A percentile compares a stretch with the other conserved stretches of the same genome.
Evolutionary conservation across 2,888 invertebrate genomes (phyloP).

Genomic region (Deroplatys truncata): DNA sequence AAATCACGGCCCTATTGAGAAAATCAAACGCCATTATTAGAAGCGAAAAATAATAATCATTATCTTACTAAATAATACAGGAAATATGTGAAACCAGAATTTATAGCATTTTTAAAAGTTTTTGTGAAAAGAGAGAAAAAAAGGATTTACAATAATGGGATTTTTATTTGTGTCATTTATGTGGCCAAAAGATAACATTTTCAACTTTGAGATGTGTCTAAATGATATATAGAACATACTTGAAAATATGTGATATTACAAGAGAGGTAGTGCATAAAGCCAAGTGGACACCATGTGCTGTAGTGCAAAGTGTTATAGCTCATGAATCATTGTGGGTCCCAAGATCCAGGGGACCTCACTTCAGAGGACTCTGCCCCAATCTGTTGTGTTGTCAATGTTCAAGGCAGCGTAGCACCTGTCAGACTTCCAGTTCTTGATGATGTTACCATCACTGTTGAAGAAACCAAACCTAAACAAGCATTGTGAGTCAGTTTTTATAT

Average conservation of each 20-base stretch:
- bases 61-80: background rate
- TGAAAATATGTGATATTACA: background rate
- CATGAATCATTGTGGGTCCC: background rate
- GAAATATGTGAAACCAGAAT: background rate
- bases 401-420: background rate
- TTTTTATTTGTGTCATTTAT: background rate
- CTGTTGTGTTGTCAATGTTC: background rate
- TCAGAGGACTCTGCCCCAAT: background rate
- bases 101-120: background rate
- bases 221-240: background rate
- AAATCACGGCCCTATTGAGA: background rate
- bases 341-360: background rate
- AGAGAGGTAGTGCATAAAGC: background rate
- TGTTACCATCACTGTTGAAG: background rate
- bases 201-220: background rate
- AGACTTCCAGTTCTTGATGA: background rate
- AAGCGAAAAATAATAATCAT: background rate
- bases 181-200: background rate
- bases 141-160: background rate
- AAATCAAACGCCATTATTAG: background rate
- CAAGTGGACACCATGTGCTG: background rate
- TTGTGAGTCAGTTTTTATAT: background rate
- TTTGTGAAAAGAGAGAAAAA: background rate
- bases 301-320: background rate
- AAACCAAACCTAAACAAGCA: background rate